phyloP scores from a whole-genome alignment of 2,113 vertebrate genomes.

The Chitala chitala region DNA sequence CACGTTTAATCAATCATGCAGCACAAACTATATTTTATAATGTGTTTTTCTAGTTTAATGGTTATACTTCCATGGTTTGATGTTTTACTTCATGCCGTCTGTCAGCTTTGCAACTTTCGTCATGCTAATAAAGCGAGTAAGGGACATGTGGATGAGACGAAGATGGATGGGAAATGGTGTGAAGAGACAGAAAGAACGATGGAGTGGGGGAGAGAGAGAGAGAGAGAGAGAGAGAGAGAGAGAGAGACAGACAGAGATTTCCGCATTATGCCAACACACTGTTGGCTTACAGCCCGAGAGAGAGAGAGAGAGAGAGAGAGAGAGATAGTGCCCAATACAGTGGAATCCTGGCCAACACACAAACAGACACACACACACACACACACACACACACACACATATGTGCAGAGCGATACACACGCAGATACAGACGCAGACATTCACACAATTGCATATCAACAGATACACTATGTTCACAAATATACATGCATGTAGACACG shows the following conservation, averaged over 20 bases:
- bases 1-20: no score
- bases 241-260: conserved; percentile 18
- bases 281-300: conserved; percentile 19
- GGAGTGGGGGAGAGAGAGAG: not conserved
- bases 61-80: no score
- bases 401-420: no score
- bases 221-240: conserved; percentile 10
- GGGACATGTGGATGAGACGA: conserved; percentile 12
- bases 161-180: conserved; percentile 3
- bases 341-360: not conserved
- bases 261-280: conserved; percentile 25
- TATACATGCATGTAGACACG: no score
- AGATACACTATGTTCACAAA: no score
- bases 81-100: not conserved
- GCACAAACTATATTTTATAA: not conserved
- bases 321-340: conserved; percentile 11
- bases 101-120: not conserved
- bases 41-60: not conserved
- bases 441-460: no score
- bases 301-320: conserved; percentile 11
- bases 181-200: conserved; percentile 1
- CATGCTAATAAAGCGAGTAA: not conserved
- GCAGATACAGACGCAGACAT: not conserved
- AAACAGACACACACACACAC: not conserved
- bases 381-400: conserved; percentile 8